Base-by-base conservation (phyloP, 2,888 invertebrate genomes). In the Galerucella pusilla region DNA sequence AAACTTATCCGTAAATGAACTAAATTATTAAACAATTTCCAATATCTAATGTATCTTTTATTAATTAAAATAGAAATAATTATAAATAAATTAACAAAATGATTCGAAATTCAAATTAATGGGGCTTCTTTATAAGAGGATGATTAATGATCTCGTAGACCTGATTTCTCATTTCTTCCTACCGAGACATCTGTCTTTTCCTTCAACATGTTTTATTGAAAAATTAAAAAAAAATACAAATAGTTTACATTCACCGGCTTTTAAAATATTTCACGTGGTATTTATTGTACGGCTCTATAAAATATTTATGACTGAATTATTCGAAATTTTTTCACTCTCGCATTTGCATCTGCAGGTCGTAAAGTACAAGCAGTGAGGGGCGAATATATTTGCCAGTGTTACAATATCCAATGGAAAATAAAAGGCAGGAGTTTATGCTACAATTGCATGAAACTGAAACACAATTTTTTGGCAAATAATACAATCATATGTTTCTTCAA, bases 291-390 rank as follows among this genome's bases (percentile, higher is more conserved):
- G 7, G 42, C 42, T 20, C 20, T 16, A 65, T 65, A 65, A 65
- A 65, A 46, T 7, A 65, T 46, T 64, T 65, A 46, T 20, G 64
- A 20, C 64, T 16, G 64, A 42, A 46, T 64, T 42, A 64, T 45
- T 64, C 46, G 45, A 28, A 4, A 46, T 57, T 57, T 57, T 64
- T 45, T 16, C 20, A 65, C 20, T 5, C 10, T 65, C 64, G 45
- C 64, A 65, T 65, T 65, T 65, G 64, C 64, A 65, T 65, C 45
- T 64, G 64, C 64, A 64, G 16, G 16, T 64, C 64, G 45, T 64
- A 64, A 64, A 64, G 16, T 46, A 64, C 46, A 20, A 20, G 20
- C 9, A 45, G 64, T 64, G 20, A 6, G 42, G 45, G 45, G 7
- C 20, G 20, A 61, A 61, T 28, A 28, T 61, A 35, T 35, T 35